Evolutionary conservation across 2,113 vertebrate species (phyloP).

Genomic region (Sardina pilchardus): DNA sequence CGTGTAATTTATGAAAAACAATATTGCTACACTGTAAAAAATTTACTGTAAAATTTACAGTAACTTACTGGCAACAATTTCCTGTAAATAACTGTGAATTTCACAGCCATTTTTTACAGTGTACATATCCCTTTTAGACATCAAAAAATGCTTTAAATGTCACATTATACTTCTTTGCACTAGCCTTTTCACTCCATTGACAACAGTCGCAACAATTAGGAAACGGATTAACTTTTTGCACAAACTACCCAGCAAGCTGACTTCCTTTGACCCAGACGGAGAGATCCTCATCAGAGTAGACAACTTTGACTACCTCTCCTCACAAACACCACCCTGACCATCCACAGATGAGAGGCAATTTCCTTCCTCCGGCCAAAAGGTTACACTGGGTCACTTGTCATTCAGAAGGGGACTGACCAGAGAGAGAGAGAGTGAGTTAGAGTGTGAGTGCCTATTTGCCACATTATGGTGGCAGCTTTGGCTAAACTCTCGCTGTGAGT

Average conservation of each 20-base stretch:
- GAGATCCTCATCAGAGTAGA: conserved; percentile 42
- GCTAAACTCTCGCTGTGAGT: conserved; percentile 67
- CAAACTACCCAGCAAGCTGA: conserved; percentile 27
- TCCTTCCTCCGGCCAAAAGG: conserved; percentile 58
- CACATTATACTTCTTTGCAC: neutral
- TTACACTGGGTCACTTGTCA: conserved; percentile 59
- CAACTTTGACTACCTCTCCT: neutral
- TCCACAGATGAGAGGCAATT: conserved; percentile 48
- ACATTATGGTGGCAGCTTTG: conserved; percentile 62
- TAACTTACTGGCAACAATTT: too few relatives aligned
- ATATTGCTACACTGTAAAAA: too few relatives aligned
- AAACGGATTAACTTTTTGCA: conserved; percentile 29
- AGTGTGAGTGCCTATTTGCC: conserved; percentile 35
- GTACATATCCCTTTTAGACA: neutral
- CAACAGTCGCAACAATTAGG: neutral
- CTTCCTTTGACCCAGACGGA: conserved; percentile 34
- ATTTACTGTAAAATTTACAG: too few relatives aligned
- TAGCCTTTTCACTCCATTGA: neutral
- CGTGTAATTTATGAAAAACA: neutral
- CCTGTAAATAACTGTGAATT: too few relatives aligned
- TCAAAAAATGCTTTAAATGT: neutral
- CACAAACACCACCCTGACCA: conserved; percentile 39
- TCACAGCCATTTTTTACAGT: too few relatives aligned
- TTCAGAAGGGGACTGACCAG: conserved; percentile 31
- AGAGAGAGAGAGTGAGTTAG: neutral